Conservation (phyloP, 2,888 invertebrate genomes). For the Lasioglossum figueresi region DNA sequence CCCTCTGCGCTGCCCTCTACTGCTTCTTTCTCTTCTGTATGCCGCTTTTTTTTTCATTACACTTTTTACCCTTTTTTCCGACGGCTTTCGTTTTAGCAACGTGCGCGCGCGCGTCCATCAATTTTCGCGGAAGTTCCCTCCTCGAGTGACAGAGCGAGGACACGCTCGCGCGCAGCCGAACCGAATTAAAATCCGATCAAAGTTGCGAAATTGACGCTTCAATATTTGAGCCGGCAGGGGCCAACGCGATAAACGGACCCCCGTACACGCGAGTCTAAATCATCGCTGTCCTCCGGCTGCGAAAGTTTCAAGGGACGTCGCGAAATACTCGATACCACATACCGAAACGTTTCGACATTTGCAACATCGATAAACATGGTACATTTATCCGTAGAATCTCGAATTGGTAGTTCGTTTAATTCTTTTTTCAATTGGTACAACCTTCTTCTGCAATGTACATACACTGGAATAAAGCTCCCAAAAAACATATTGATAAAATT, state of each 20-base stretch:
- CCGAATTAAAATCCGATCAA: conserved; percentile 82
- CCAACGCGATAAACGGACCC: conserved; percentile 35
- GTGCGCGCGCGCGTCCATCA: conserved; percentile 60
- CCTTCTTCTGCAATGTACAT: background rate
- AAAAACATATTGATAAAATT: background rate
- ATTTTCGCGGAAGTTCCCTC: conserved; percentile 69
- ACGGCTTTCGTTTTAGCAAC: conserved; percentile 37
- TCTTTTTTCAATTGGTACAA: too few species aligned
- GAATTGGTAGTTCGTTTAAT: background rate
- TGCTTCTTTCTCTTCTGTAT: background rate
- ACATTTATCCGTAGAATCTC: background rate
- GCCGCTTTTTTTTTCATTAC: background rate
- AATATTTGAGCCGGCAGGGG: conserved; percentile 67
- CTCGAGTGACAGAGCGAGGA: conserved; percentile 56
- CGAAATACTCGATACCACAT: background rate
- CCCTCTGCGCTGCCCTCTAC: too few species aligned
- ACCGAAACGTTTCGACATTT: background rate
- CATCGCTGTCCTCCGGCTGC: background rate
- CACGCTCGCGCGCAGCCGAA: conserved; percentile 58
- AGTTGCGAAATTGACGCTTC: conserved; percentile 80
- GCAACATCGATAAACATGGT: background rate
- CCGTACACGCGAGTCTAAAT: conserved; percentile 12
- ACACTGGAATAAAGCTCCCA: background rate
- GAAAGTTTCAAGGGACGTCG: background rate
- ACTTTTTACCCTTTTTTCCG: conserved; percentile 28